Evolutionary conservation across 2,888 invertebrate genomes (phyloP).

Genomic region (Rapana venosa): DNA sequence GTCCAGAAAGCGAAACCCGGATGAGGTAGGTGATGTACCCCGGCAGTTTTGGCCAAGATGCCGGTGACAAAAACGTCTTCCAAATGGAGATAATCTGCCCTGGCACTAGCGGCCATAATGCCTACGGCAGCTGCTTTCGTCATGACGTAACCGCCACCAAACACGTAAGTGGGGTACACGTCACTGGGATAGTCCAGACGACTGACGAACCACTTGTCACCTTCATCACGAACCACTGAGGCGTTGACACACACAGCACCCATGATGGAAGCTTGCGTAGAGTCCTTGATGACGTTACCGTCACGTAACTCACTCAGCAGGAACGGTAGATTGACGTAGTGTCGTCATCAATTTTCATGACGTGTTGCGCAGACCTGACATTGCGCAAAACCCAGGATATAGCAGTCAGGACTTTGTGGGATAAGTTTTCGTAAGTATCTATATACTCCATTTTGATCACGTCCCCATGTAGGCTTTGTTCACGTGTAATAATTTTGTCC

Average conservation of each 20-base stretch:
- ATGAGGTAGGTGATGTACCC: conserved; percentile 51
- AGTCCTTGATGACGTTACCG: conserved; percentile 32
- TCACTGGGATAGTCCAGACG: conserved; percentile 47
- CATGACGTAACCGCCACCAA: conserved; percentile 59
- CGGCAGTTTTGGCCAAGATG: conserved; percentile 51
- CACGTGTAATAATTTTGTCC: conserved; percentile 51
- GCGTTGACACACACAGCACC: conserved; percentile 55
- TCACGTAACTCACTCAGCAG: conserved; percentile 47
- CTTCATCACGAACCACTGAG: conserved; percentile 52
- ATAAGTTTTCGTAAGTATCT: conserved; percentile 55
- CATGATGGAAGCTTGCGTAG: conserved; percentile 43
- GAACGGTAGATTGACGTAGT: conserved; percentile 56
- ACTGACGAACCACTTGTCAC: conserved; percentile 57
- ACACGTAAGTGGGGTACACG: conserved; percentile 54
- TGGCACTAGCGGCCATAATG: conserved; percentile 38
- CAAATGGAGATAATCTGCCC: conserved; percentile 49
- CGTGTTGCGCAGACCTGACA: conserved; percentile 40
- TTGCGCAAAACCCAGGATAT: conserved; percentile 50
- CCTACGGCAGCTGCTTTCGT: conserved; percentile 43
- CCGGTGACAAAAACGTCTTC: conserved; percentile 61
- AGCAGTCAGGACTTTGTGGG: conserved; percentile 54
- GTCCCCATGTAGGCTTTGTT: conserved; percentile 52
- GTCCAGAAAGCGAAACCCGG: conserved; percentile 56
- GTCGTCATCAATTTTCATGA: conserved; percentile 62
- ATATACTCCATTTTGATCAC: conserved; percentile 52